Base-by-base conservation (phyloP, 2,113 vertebrate genomes). In the Phyllostomus hastatus region DNA sequence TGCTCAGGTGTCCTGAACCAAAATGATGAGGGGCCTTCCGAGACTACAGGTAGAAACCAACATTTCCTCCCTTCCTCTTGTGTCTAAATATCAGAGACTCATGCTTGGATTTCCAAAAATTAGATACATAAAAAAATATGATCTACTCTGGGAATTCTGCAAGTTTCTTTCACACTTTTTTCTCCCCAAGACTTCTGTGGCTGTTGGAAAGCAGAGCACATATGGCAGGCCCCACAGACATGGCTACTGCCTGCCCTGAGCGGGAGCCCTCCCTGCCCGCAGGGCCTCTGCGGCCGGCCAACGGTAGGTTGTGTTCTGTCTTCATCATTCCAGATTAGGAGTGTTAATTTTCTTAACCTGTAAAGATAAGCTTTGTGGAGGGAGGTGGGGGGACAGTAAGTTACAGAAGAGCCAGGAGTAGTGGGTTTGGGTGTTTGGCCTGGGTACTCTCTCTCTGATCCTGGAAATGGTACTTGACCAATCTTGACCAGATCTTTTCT, bases 161-260 rank as follows among this genome's bases (percentile, higher is more conserved):
- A 38, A 26, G 26, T 66, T 75, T 46, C 35, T 50, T 33, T 7
- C 17, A 17, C 7, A 35, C 0, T 61, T 15, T 11, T 61, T 61
- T 38, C 28, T 15, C 75, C 19, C 52, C 24, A 54, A 19, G 7
- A 38, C 41, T 17, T 66, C 24, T 61, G 2, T 9, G 48, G 61
- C 9, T 0, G 22, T 5, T 24, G n/a, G n/a, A 38, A 24, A 38
- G 61, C 3, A 16, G 76, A 59, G 12, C 33, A 28, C 5, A 16
- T 20, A 9, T 7, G 5, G 7, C 26, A 78, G 78, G 16, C 7
- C 14, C 1, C 5, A 0, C 10, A 9, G 54, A 7, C 0, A 3
- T 0, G 15, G 33, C 70, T 7, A 4, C 17, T 24, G 33, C 11
- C 22, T 0, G 7, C 43, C n/a, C 28, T 0, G 15, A 73, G n/a